phyloP scores from a whole-genome alignment of 2,888 invertebrate genomes.

The Oxycera nigricornis region DNA sequence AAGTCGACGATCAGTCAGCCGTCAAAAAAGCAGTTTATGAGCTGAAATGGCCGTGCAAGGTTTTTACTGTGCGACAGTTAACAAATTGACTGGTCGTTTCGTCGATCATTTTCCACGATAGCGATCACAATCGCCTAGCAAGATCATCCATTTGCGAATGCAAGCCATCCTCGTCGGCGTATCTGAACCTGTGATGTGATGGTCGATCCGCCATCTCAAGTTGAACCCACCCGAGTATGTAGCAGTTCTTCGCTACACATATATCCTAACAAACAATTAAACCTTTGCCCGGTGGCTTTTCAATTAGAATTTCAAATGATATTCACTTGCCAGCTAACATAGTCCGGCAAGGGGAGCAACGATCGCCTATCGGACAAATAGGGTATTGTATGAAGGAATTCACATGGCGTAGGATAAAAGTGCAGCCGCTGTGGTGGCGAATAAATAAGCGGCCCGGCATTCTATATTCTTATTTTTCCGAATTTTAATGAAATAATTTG shows the following conservation, averaged over 20 bases:
- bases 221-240: neutral
- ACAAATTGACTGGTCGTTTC: constrained; percentile 34
- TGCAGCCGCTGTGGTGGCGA: too few relatives aligned
- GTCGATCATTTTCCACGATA: constrained; percentile 27
- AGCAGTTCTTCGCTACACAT: neutral
- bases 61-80: constrained; percentile 33
- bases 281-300: constrained; percentile 32
- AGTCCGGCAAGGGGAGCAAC: neutral
- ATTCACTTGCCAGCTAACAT: constrained; percentile 10
- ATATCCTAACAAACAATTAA: constrained; percentile 35
- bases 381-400: neutral
- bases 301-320: constrained; percentile 42
- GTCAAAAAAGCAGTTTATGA: constrained; percentile 8
- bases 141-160: constrained; percentile 2
- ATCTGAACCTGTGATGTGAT: neutral
- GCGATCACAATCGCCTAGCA: neutral
- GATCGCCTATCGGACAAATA: constrained; percentile 4
- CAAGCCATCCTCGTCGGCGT: neutral
- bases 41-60: neutral
- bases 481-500: constrained; percentile 47
- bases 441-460: too few relatives aligned
- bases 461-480: neutral
- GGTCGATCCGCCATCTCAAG: neutral
- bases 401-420: neutral
- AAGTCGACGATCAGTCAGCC: neutral